A percentile compares a stretch with the other conserved stretches of the same genome.
Evolutionary conservation across 2,888 invertebrate genomes (phyloP).

Genomic region (Drosophila fungiperda): DNA sequence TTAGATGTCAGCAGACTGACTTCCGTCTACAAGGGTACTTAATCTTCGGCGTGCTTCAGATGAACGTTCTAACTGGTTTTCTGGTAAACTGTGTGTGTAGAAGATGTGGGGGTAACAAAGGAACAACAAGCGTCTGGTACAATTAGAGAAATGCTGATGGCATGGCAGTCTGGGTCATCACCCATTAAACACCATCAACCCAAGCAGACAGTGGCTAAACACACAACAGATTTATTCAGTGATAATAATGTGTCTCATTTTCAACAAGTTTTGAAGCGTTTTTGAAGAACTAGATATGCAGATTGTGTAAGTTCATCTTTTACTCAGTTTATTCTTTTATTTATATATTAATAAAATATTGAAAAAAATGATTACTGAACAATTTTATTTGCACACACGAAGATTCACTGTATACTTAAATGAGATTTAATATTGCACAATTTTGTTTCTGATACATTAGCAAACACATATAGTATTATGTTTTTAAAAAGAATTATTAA

Average conservation of each 20-base stretch:
- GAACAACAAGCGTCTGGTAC: slow-evolving; percentile 5
- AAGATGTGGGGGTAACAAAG: slow-evolving; percentile 9
- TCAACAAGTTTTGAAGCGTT: not conserved
- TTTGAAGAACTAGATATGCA: not conserved
- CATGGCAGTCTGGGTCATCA: not conserved
- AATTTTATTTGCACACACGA: not conserved
- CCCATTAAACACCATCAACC: not conserved
- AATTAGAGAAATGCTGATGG: slow-evolving; percentile 7
- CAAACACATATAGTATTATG: not conserved
- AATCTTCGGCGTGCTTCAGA: not conserved
- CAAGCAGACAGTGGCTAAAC: slow-evolving; percentile 1
- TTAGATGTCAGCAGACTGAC: not conserved
- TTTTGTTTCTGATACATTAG: not conserved
- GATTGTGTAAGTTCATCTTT: not conserved
- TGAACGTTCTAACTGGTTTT: not conserved
- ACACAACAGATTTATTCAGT: not conserved
- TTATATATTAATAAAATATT: not conserved
- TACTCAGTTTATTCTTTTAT: not conserved
- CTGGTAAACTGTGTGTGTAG: not conserved
- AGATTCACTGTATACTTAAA: not conserved
- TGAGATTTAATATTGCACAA: not conserved
- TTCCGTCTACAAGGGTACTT: not conserved
- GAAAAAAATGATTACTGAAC: not conserved
- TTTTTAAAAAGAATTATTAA: not conserved
- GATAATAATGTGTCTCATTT: slow-evolving; percentile 3